Base-by-base conservation (phyloP, 2,113 vertebrate species). In the Salvator merianae region DNA sequence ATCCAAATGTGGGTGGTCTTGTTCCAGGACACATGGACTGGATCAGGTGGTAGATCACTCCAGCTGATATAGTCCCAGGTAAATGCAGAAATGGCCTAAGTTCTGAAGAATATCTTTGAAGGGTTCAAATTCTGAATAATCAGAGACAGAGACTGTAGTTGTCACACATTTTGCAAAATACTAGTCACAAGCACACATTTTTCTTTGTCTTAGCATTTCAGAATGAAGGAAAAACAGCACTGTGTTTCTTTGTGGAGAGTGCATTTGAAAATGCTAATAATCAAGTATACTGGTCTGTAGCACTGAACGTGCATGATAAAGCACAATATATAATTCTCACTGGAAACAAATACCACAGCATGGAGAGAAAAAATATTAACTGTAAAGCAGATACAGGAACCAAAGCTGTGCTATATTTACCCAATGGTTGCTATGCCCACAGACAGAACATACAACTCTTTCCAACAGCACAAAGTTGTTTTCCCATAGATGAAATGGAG, bases 151-250 rank as follows among this genome's bases (percentile, higher is more conserved):
- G 38, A 73, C 40, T 20, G n/a, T 22, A 28, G 55, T 34, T n/a
- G 34, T 28, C 10, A 40, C 2, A 63, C 75, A 40, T 28, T 91
- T 71, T 26, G 0, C 73, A 83, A 84, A 74, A 43, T 47, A 86
- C 71, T 62, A 86, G 7, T 34, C 38, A 38, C 0, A 71, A 36
- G 47, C 43, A 87, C 82, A 82, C 47, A 84, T n/a, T 88, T 92
- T 93, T 80, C 82, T 80, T 53, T 34, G 0, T 79, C 85, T 88
- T 90, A 91, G 74, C 75, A 38, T 22, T 83, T 62, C 43, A 12
- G n/a, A 0, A 72, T 77, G 43, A 47, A 72, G 63, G 71, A 79
- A 36, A 63, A 82, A 20, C n/a, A 79, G 36, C 28, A 86, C 47
- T 66, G 59, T 43, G 12, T 30, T 71, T 72, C 47, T 78, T 79